Conservation (phyloP, 2,113 vertebrate genomes). For the Trinectes maculatus region DNA sequence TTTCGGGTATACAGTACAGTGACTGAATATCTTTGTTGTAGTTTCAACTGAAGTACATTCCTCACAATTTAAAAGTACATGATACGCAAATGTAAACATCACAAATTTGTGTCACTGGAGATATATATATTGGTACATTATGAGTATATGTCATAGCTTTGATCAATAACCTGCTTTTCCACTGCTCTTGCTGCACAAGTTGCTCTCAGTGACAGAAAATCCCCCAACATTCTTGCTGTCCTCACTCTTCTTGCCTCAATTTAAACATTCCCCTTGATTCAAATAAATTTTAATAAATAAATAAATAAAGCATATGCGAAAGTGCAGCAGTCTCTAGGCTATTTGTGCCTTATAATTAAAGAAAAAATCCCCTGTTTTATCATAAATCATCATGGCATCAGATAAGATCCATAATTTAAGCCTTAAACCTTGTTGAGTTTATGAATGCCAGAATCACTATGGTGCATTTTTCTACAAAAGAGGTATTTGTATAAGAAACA, state of each 20-base stretch:
- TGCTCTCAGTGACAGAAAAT: constrained; percentile 6
- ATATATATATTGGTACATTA: neutral
- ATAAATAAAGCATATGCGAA: constrained; percentile 3
- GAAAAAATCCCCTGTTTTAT: too few relatives aligned
- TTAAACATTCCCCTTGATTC: constrained; percentile 5
- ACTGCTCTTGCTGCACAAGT: neutral
- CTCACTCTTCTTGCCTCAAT: constrained; percentile 3
- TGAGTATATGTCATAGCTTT: neutral
- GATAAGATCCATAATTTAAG: too few relatives aligned
- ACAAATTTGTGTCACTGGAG: neutral
- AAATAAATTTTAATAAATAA: neutral
- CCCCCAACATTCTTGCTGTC: neutral
- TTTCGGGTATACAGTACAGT: neutral
- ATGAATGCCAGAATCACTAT: neutral
- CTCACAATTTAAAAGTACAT: neutral
- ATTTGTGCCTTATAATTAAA: constrained; percentile 60
- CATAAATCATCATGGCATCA: too few relatives aligned
- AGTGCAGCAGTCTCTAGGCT: constrained; percentile 12
- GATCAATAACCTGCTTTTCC: neutral
- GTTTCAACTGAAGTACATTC: neutral
- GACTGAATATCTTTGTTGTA: neutral
- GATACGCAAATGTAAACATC: too few relatives aligned
- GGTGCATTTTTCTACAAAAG: neutral
- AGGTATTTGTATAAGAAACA: neutral
- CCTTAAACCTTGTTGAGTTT: neutral